Evolutionary conservation across 1,140 invertebrate genomes (phyloP), one percentile per base, ranked within the genome.

Genomic region (Drosophila arawakana): DNA sequence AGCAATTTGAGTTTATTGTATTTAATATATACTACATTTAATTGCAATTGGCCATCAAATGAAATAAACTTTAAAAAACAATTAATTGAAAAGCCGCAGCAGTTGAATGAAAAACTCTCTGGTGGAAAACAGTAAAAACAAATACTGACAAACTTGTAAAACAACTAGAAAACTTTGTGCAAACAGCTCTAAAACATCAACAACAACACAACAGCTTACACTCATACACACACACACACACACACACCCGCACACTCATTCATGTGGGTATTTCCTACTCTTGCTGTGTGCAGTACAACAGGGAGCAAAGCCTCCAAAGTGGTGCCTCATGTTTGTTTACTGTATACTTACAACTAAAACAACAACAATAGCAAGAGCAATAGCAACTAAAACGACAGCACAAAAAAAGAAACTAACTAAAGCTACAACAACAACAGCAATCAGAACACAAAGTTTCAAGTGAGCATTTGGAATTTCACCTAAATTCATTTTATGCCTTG

Each of bases 111-210:
- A 57, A 39, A 41, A 49, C 52, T 49, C 15, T 9, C 15, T 2
- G 25, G 35, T n/a, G 35, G 34, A 52, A 52, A 10, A 50, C 44
- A 50, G 44, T 55, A 34, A 55, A 63, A 59, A 67, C 37, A 73
- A 67, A 73, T 73, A 52, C 54, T 35, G 65, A 13, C 44, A 54
- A 73, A 67, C 70, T 67, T 67, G 52, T 44, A 67, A 43, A 73
- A 59, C 70, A 73, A 73, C 62, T 67, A 59, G 70, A 67, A 73
- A 73, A 73, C 37, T 73, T 73, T 65, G 49, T 67, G 39, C 54
- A 58, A 58, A 73, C 70, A 59, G 63, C 62, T 46, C 70, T 72
- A 65, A 62, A 65, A 72, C 69, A 72, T 49, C 61, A 72, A 66
- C 52, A 55, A 57, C 35, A 55, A 15, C 11, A 37, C 47, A 15